Evolutionary conservation across 2,888 invertebrate genomes (phyloP).

Genomic region (Caenorhabditis virilis): DNA sequence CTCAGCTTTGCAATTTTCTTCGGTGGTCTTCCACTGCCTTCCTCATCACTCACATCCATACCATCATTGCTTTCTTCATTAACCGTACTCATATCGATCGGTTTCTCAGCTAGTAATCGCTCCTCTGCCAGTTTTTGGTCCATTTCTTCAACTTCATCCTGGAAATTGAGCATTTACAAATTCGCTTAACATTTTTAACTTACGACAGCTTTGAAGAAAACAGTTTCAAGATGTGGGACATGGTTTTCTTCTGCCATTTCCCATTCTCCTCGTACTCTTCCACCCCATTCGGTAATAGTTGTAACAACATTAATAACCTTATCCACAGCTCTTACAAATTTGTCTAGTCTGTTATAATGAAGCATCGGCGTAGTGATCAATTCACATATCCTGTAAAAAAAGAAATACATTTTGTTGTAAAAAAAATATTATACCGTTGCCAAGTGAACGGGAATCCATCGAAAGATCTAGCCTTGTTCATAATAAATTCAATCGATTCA

Average conservation of each 20-base stretch:
- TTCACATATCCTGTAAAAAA: constrained; percentile 21
- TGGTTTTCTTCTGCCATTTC: constrained; percentile 14
- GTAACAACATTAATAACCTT: constrained; percentile 40
- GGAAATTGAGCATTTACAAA: neutral
- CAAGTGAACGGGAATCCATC: constrained; percentile 38
- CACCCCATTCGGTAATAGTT: constrained; percentile 30
- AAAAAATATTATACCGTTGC: constrained; percentile 11
- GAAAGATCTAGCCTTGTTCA: constrained; percentile 23
- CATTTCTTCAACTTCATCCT: constrained; percentile 36
- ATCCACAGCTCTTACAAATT: constrained; percentile 31
- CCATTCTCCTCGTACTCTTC: constrained; percentile 26
- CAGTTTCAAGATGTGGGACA: constrained; percentile 12
- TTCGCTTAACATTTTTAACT: neutral
- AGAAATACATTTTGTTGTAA: neutral
- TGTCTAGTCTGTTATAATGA: constrained; percentile 26
- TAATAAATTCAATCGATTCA: constrained; percentile 28
- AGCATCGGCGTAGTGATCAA: constrained; percentile 18
- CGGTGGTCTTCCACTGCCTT: constrained; percentile 8
- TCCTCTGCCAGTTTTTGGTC: constrained; percentile 4
- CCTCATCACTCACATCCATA: neutral
- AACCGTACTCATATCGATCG: constrained; percentile 23
- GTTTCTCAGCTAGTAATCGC: constrained; percentile 14
- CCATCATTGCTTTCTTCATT: constrained; percentile 1
- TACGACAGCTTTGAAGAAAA: constrained; percentile 27
- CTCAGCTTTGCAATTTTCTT: too few species aligned